A percentile compares a stretch with the other conserved stretches of the same genome.
Evolutionary conservation across 1,140 invertebrate species (phyloP).

Genomic region (Theocolax elegans): DNA sequence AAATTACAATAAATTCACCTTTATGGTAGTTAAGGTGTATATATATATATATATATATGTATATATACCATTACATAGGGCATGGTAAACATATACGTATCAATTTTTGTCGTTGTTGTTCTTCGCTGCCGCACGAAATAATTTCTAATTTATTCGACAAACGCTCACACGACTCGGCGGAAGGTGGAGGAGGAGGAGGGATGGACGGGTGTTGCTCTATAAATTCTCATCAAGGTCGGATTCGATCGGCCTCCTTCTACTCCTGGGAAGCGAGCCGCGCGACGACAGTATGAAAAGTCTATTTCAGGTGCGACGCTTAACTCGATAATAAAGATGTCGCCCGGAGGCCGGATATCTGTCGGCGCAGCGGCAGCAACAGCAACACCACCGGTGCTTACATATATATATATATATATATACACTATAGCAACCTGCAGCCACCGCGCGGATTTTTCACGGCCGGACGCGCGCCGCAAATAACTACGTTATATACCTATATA

Average conservation of each 20-base stretch:
- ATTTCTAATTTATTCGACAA: constrained; percentile 32
- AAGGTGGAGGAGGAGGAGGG: too few species aligned
- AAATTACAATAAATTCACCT: too few species aligned
- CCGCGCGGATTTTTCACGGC: constrained; percentile 31
- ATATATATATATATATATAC: not conserved
- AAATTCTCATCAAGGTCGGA: constrained; percentile 31
- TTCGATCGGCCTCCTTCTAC: constrained; percentile 26
- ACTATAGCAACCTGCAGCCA: not conserved
- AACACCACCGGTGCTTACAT: too few species aligned
- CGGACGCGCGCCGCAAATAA: constrained; percentile 28
- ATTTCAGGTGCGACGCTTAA: constrained; percentile 33
- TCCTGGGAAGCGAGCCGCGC: not conserved
- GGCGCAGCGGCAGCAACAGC: not conserved
- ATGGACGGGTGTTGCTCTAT: too few species aligned
- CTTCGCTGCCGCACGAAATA: not conserved
- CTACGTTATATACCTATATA: not conserved
- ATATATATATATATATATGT: too few species aligned
- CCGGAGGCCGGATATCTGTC: not conserved
- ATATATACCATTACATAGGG: too few species aligned
- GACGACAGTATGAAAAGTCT: constrained; percentile 23
- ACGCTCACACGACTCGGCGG: not conserved
- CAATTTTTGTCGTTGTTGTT: too few species aligned
- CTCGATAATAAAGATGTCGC: constrained; percentile 36
- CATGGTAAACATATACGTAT: too few species aligned
- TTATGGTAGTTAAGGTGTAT: too few species aligned